Conservation (phyloP, 2,888 invertebrate genomes). For the Encarsia formosa region DNA sequence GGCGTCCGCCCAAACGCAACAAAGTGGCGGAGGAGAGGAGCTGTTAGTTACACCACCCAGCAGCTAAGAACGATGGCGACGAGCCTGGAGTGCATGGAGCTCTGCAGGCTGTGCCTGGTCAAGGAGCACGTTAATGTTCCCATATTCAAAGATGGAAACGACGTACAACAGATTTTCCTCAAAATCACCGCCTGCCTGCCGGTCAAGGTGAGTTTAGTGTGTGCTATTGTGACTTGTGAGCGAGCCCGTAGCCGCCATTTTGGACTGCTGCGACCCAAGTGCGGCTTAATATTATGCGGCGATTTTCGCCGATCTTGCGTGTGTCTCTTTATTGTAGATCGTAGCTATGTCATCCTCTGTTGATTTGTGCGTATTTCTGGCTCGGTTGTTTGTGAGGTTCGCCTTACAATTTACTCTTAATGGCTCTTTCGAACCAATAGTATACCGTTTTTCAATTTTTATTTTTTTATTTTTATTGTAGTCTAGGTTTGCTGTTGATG, state of each 20-base stretch:
- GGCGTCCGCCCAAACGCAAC: background rate
- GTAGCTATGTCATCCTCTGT: too few species aligned
- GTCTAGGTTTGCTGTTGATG: too few species aligned
- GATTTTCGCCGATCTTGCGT: too few species aligned
- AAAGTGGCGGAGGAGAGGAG: background rate
- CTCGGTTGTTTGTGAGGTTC: too few species aligned
- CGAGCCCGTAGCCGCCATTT: background rate
- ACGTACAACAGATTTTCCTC: conserved; percentile 58
- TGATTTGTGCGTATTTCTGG: too few species aligned
- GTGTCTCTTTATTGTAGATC: too few species aligned
- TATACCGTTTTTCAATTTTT: too few species aligned
- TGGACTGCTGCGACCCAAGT: too few species aligned
- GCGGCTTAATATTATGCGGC: too few species aligned
- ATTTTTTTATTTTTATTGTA: too few species aligned
- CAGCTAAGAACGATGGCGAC: conserved; percentile 39
- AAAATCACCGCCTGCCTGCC: conserved; percentile 71
- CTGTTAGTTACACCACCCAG: background rate
- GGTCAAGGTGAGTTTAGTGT: conserved; percentile 61
- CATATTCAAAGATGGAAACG: conserved; percentile 67
- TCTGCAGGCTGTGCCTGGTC: conserved; percentile 51
- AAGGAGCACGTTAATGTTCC: conserved; percentile 61
- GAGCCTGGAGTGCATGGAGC: conserved; percentile 48
- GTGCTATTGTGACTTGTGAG: background rate
- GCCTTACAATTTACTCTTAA: too few species aligned
- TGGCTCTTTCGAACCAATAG: too few species aligned